Evolutionary conservation across 2,113 vertebrate genomes (phyloP).

Genomic region (Pelecanoides urinatrix): DNA sequence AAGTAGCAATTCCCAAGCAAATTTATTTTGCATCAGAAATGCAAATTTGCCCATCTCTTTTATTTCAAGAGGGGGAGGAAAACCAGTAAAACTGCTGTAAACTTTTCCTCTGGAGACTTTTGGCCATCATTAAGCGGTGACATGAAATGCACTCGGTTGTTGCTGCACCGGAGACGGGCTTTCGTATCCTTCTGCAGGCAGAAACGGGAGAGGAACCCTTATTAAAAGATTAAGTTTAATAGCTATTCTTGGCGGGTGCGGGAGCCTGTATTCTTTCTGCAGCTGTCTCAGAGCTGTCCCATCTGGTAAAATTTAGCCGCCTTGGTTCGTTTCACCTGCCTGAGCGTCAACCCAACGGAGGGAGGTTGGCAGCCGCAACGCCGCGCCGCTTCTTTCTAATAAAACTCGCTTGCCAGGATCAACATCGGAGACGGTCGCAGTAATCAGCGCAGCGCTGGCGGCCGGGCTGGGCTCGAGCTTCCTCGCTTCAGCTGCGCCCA

Average conservation of each 20-base stretch:
- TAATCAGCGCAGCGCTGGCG: fast-evolving
- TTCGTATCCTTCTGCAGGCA: constrained; percentile 26
- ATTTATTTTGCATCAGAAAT: neutral
- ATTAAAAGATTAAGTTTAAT: constrained; percentile 54
- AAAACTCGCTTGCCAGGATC: neutral
- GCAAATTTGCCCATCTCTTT: neutral
- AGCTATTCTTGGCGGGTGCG: constrained; percentile 12
- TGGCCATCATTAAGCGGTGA: neutral
- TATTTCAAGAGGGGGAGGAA: neutral
- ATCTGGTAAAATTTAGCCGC: constrained; percentile 25
- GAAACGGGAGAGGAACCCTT: neutral
- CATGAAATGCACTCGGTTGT: neutral
- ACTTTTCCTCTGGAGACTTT: neutral
- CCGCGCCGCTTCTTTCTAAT: constrained; percentile 1
- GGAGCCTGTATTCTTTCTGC: constrained; percentile 37
- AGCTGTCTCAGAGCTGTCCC: constrained; percentile 45
- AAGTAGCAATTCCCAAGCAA: neutral
- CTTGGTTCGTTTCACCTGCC: constrained; percentile 49
- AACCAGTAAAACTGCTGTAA: neutral
- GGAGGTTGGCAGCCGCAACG: neutral
- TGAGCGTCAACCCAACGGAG: neutral
- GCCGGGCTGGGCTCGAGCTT: neutral
- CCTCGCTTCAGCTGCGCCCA: neutral
- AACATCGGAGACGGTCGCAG: neutral
- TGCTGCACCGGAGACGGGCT: neutral